phyloP scores from a whole-genome alignment of 2,797 vertebrate species.

The Tragelaphus oryx region DNA sequence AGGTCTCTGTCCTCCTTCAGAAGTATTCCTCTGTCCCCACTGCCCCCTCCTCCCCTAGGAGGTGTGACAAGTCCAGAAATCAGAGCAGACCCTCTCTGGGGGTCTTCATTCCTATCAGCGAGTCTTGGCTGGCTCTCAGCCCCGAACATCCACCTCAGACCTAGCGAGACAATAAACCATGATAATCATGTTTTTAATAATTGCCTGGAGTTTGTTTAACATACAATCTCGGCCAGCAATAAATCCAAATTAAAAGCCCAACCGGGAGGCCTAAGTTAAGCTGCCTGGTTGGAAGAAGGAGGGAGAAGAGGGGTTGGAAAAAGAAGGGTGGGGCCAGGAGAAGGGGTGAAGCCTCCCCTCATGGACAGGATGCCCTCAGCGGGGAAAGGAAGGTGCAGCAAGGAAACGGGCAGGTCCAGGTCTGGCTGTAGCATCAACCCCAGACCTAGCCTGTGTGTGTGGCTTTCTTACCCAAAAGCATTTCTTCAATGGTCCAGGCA shows the following conservation, averaged over 20 bases:
- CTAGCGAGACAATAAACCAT: constrained; percentile 46
- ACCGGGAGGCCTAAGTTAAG: constrained; percentile 64
- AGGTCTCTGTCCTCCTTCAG: neutral
- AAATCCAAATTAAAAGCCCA: constrained; percentile 78
- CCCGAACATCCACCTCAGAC: constrained; percentile 31
- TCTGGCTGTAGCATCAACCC: neutral
- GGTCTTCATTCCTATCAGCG: neutral
- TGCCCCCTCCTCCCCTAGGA: neutral
- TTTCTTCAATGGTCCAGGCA: neutral
- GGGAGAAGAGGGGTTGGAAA: neutral
- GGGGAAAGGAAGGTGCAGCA: no score
- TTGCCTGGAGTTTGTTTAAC: constrained; percentile 74
- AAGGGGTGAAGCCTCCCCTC: neutral
- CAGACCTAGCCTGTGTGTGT: neutral
- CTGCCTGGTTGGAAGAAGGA: constrained; percentile 4
- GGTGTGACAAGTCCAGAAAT: neutral
- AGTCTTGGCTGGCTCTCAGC: neutral
- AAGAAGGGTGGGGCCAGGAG: neutral
- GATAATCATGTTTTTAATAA: constrained; percentile 74
- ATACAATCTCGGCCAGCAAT: constrained; percentile 64
- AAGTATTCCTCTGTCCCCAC: neutral
- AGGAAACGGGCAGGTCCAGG: fast-evolving
- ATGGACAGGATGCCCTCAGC: neutral
- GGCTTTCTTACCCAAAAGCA: neutral
- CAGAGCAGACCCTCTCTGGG: neutral